Conservation (phyloP, 1,140 invertebrate genomes). For the Drosophila santomea region DNA sequence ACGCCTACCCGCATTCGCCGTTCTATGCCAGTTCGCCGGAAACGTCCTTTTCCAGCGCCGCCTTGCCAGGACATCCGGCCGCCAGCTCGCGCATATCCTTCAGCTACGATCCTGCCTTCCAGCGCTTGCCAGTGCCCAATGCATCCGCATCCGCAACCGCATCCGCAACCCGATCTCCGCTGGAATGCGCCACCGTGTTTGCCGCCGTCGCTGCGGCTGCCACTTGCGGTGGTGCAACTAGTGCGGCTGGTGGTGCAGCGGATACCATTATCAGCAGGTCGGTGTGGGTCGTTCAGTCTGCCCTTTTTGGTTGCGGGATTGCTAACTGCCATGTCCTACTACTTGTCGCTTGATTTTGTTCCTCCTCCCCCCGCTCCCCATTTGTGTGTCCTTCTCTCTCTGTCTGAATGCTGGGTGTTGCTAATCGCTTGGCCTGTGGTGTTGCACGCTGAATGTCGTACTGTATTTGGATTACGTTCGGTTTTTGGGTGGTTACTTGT, state of each 20-base stretch:
- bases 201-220: conserved; percentile 51
- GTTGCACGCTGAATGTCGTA: conserved; percentile 28
- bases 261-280: conserved; percentile 59
- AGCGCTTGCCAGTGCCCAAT: conserved; percentile 60
- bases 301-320: conserved; percentile 25
- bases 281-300: conserved; percentile 37
- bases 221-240: conserved; percentile 19
- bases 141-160: neutral
- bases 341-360: conserved; percentile 26
- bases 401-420: conserved; percentile 26
- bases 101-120: conserved; percentile 75
- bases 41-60: conserved; percentile 10
- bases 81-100: conserved; percentile 33
- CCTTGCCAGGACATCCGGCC: conserved; percentile 1
- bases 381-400: conserved; percentile 8
- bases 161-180: conserved; percentile 39
- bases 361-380: no score
- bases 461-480: neutral
- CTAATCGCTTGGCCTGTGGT: conserved; percentile 31
- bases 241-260: neutral
- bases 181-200: conserved; percentile 66
- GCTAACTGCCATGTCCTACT: conserved; percentile 11
- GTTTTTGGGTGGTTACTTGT: neutral
- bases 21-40: conserved; percentile 79
- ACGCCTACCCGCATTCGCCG: conserved; percentile 64